These are phyloP conservation scores for Lophius americanus DNA, from an alignment of 2,797 vertebrate genomes.

Conservation along the genomic window DNA sequence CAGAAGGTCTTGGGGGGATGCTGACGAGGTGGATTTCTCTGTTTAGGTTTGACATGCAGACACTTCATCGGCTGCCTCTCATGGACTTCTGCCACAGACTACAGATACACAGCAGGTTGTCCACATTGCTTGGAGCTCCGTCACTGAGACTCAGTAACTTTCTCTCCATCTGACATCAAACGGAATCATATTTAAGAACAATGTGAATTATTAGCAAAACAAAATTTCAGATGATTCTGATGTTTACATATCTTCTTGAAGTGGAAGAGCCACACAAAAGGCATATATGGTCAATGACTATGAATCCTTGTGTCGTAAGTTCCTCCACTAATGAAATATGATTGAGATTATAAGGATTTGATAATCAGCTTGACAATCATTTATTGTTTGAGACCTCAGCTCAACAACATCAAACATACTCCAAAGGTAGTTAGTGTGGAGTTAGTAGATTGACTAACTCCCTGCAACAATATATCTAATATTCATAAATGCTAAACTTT, in stretches of 20 bases:
- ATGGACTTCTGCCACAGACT: slow-evolving; percentile 5
- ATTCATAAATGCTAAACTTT: too few species aligned
- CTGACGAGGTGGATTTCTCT: slow-evolving; percentile 51
- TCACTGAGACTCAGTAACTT: not conserved
- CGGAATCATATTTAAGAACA: not conserved
- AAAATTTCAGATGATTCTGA: not conserved
- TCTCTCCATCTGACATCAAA: slow-evolving; percentile 1
- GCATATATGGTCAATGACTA: not conserved
- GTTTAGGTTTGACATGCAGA: slow-evolving; percentile 40
- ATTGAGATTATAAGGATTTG: not conserved
- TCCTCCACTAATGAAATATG: not conserved
- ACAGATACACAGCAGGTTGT: slow-evolving; percentile 7
- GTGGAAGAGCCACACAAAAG: not conserved
- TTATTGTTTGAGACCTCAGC: not conserved
- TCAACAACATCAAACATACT: too few species aligned
- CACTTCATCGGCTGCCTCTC: slow-evolving; percentile 27
- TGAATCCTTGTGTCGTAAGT: not conserved
- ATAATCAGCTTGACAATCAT: not conserved
- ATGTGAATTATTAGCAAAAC: not conserved
- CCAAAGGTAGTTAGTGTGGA: too few species aligned
- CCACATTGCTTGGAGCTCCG: not conserved
- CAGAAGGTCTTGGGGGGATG: slow-evolving; percentile 33
- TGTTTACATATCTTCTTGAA: not conserved
- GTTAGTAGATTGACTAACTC: too few species aligned
- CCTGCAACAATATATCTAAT: too few species aligned